phyloP scores from a whole-genome alignment of 2,113 vertebrate species.

The Platycercus adscitus region DNA sequence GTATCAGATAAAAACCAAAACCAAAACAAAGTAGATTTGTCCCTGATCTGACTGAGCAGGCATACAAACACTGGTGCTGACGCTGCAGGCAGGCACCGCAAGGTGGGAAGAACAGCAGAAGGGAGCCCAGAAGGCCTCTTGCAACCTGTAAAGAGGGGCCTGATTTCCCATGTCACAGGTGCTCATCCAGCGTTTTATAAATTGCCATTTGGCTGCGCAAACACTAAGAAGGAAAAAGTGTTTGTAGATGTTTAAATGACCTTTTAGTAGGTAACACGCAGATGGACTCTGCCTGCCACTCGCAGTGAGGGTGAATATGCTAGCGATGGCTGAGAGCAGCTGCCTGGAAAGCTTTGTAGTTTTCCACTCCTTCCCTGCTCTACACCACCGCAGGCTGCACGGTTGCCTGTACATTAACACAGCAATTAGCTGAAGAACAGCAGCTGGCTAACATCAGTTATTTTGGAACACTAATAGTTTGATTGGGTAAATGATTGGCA shows the following conservation, averaged over 20 bases:
- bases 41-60: not conserved
- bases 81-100: not conserved
- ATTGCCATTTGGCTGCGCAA: not conserved
- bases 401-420: not conserved
- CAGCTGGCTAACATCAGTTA: not conserved
- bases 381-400: not conserved
- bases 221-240: not conserved
- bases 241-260: not conserved
- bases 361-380: not conserved
- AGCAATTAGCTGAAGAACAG: not conserved
- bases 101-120: not conserved
- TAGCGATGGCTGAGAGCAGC: not conserved
- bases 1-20: not conserved
- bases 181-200: not conserved
- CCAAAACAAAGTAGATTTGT: not conserved
- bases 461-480: not conserved
- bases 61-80: not conserved
- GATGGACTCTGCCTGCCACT: not conserved
- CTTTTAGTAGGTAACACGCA: not conserved
- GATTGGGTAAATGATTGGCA: not conserved
- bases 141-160: not conserved
- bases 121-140: not conserved
- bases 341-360: not conserved
- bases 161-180: not conserved
- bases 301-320: not conserved